Evolutionary conservation across 2,797 vertebrate genomes (phyloP).

Genomic region (Botia kubotai): DNA sequence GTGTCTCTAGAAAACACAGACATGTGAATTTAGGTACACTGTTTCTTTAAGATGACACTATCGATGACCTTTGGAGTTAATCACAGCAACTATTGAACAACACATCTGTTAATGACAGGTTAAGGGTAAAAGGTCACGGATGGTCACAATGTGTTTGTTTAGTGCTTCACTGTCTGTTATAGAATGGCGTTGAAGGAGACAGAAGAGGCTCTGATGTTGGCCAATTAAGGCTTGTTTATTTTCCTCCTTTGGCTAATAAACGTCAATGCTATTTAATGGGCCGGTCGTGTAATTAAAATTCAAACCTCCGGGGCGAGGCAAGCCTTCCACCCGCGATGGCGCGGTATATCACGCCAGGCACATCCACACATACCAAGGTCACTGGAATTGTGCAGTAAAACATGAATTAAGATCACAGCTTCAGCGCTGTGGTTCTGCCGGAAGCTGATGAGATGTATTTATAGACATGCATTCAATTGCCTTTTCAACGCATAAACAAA

Average conservation of each 20-base stretch:
- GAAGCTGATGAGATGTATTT: constrained; percentile 38
- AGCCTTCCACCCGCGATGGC: constrained; percentile 31
- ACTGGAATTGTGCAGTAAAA: constrained; percentile 45
- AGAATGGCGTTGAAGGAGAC: constrained; percentile 5
- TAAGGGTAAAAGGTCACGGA: constrained; percentile 29
- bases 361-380: constrained; percentile 42
- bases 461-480: constrained; percentile 35
- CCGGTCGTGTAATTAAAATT: constrained; percentile 60
- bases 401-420: constrained; percentile 35
- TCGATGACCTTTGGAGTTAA: constrained; percentile 37
- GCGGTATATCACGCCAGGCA: constrained; percentile 1
- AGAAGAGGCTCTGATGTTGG: constrained; percentile 39
- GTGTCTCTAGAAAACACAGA: background rate
- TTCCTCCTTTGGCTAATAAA: constrained; percentile 60
- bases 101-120: constrained; percentile 31
- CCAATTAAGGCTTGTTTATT: constrained; percentile 63
- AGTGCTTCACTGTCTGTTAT: constrained; percentile 24
- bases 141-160: constrained; percentile 41
- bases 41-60: constrained; percentile 18
- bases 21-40: background rate
- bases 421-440: background rate
- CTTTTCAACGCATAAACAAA: constrained; percentile 30
- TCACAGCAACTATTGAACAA: constrained; percentile 34
- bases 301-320: constrained; percentile 42
- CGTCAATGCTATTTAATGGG: constrained; percentile 59